Base-by-base conservation (phyloP, 2,113 vertebrate species). In the Lichenostomus cassidix region DNA sequence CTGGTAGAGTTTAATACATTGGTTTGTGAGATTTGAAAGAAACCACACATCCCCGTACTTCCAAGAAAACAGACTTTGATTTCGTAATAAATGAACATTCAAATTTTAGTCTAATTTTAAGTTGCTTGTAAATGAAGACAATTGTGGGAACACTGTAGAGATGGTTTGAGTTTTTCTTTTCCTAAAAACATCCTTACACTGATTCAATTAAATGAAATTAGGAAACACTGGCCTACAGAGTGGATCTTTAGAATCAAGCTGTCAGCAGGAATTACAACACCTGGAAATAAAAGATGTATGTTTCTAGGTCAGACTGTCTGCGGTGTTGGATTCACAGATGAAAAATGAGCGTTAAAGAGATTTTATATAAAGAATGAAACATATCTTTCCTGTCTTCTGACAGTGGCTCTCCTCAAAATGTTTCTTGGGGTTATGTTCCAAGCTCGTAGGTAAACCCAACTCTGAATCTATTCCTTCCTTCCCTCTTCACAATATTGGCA, bases 51-150 rank as follows among this genome's bases (percentile, higher is more conserved):
- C 31, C 21, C 41, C 17, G 50, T 65, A 90, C n/a, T 91, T 93
- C 62, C 71, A 95, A 90, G 75, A 46, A 85, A 90, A 90, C 22
- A 92, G 65, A 56, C 41, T 91, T 91, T 80, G 49, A 80, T 96
- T 92, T 95, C 13, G 25, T 85, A 94, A 95, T 76, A 90, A 89
- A 95, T 37, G 17, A 92, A 41, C 31, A 62, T 62, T 92, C 47
- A 81, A 94, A 92, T 28, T 89, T 92, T 35, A 88, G 25, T 37
- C 55, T 86, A 77, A 88, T 91, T 94, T 94, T 93, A 46, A 79
- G n/a, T 53, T 87, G 63, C 78, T 69, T 87, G 59, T 93, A 94
- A 94, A 90, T 88, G 19, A 86, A 80, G 59, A 96, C 85, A 95
- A 90, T 94, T 90, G 83, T 93, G 92, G 79, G 85, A 93, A 90